Evolutionary conservation across 2,113 vertebrate genomes (phyloP), one percentile per base, ranked within the genome.

Genomic region (Neolamprologus falcicula): DNA sequence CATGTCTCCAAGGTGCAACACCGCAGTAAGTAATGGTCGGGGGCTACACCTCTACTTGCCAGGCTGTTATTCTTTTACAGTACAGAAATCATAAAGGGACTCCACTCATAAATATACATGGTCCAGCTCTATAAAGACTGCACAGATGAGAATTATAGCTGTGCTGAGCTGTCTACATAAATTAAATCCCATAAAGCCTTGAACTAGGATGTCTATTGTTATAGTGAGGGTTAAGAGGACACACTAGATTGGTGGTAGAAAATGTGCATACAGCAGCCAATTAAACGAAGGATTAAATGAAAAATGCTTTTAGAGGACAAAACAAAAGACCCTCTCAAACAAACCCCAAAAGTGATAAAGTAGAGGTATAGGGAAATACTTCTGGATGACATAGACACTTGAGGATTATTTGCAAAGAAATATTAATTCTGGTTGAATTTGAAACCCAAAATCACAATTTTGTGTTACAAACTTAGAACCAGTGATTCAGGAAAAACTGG

Each of bases 1-100:
- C 50, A 31, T 78, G 94, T 96, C 93, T 95, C 95, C 21, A 52
- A 88, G 91, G 93, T 91, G 87, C 86, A 90, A 90, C 87, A 59
- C 73, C 59, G 85, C 80, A 89, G 93, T 96, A 96, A 97, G 96
- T 97, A 96, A 96, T 86, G 83, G 79, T 80, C 17, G 6, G 89
- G 85, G 81, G 82, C 87, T 92, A 50, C 87, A 84, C 90, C 89
- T 91, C 86, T 53, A 80, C 87, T 89, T 80, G 89, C 87, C 84
- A 68, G 90, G 90, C 89, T 92, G 86, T 91, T 94, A 92, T 92
- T 95, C 73, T 86, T 93, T 86, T 94, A 94, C 95, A 95, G 90
- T 93, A 84, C 53, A 94, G 90, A 90, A 94, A 95, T 92, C 92
- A 92, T 91, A 92, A 92, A 94, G 85, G 84, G 87, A 61, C 83